phyloP scores from a whole-genome alignment of 2,113 vertebrate species.

The Poeciliopsis prolifica region DNA sequence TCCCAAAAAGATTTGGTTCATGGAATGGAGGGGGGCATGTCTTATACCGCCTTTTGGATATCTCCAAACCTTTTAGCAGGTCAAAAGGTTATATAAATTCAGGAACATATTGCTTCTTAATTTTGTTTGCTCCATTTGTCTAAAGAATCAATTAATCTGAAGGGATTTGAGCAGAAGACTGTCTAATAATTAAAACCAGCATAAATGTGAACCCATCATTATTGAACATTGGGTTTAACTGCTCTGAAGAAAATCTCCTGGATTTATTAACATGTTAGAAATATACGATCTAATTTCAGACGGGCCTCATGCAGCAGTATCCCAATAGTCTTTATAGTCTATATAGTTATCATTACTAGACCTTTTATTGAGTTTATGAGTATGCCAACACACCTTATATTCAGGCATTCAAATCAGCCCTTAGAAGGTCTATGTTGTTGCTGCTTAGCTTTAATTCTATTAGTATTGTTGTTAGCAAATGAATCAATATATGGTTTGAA shows the following conservation, averaged over 20 bases:
- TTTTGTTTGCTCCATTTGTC: neutral
- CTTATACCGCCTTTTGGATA: neutral
- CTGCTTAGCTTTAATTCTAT: neutral
- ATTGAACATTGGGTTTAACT: neutral
- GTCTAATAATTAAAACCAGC: neutral
- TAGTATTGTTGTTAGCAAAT: neutral
- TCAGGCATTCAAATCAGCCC: neutral
- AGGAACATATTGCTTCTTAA: too few species aligned
- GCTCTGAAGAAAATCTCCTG: neutral
- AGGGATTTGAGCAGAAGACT: neutral
- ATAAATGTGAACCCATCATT: neutral
- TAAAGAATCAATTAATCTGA: neutral
- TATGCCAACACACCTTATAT: constrained; percentile 7
- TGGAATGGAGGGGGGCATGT: neutral
- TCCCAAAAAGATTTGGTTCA: constrained; percentile 12
- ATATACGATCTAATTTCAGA: neutral
- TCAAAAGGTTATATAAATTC: too few species aligned
- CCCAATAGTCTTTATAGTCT: neutral
- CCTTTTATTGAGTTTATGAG: neutral
- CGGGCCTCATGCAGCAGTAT: neutral
- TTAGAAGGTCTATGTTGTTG: neutral
- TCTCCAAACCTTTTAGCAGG: neutral
- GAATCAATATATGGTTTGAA: neutral
- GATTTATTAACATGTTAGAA: neutral
- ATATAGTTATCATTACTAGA: neutral